Conservation (phyloP, 2,113 vertebrate genomes). For the Addax nasomaculatus region DNA sequence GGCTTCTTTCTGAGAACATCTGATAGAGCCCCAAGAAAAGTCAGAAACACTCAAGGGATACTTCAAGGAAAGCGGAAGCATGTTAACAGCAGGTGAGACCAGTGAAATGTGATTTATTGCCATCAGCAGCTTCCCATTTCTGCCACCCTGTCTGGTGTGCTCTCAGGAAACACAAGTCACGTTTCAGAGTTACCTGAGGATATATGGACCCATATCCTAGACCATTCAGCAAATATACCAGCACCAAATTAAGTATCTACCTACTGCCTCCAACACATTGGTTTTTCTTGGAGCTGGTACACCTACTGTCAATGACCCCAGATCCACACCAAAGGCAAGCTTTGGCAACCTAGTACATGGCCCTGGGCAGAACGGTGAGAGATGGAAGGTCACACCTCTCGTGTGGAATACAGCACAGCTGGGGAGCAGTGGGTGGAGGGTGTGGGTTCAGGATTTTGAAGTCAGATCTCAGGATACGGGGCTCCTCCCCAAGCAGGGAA, state of each 20-base stretch:
- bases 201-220: neutral
- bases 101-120: neutral
- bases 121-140: neutral
- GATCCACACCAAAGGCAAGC: neutral
- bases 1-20: neutral
- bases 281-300: constrained; percentile 8
- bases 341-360: neutral
- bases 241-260: neutral
- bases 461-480: neutral
- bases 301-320: neutral
- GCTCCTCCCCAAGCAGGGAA: neutral
- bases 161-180: neutral
- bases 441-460: neutral
- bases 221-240: constrained; percentile 13
- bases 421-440: neutral
- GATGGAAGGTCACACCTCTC: neutral
- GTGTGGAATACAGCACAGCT: neutral
- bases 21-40: neutral
- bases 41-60: neutral
- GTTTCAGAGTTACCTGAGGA: neutral
- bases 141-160: neutral
- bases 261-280: neutral
- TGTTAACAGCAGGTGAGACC: neutral
- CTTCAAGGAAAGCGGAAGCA: neutral
- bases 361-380: neutral